Evolutionary conservation across 2,888 invertebrate species (phyloP).

Genomic region (Sarcophaga rosellei): DNA sequence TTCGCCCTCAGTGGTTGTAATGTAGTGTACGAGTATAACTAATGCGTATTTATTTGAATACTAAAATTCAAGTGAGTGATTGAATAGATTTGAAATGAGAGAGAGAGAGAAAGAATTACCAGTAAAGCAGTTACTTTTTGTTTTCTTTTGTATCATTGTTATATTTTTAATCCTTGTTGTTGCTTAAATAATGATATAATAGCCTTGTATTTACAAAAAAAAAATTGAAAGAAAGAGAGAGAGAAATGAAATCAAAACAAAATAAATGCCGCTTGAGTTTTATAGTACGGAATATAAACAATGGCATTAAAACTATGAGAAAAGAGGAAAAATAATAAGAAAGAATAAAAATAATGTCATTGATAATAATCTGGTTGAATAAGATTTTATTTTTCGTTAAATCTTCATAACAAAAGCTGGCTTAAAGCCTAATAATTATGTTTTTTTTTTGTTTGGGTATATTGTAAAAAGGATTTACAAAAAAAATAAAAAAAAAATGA

Average conservation of each 20-base stretch:
- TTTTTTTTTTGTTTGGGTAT: neutral
- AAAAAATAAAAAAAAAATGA: no score
- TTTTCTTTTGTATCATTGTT: neutral
- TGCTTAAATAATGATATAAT: conserved; percentile 44
- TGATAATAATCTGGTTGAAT: conserved; percentile 42
- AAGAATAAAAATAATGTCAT: conserved; percentile 19
- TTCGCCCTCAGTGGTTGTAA: no score
- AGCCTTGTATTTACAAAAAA: conserved; percentile 43
- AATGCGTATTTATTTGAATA: no score
- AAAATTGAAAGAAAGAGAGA: conserved; percentile 27
- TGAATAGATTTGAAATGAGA: no score
- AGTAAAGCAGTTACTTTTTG: conserved; percentile 27
- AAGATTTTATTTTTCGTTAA: neutral
- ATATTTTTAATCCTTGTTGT: neutral
- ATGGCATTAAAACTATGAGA: neutral
- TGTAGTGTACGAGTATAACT: no score
- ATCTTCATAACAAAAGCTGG: conserved; percentile 18
- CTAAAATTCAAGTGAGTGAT: no score
- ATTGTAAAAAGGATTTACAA: neutral
- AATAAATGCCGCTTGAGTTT: neutral
- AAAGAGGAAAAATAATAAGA: conserved; percentile 3
- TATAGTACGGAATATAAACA: neutral
- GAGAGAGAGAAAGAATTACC: conserved; percentile 17
- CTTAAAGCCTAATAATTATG: no score
- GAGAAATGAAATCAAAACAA: conserved; percentile 19